Evolutionary conservation across 2,797 vertebrate species (phyloP).

Genomic region (Pterois miles): DNA sequence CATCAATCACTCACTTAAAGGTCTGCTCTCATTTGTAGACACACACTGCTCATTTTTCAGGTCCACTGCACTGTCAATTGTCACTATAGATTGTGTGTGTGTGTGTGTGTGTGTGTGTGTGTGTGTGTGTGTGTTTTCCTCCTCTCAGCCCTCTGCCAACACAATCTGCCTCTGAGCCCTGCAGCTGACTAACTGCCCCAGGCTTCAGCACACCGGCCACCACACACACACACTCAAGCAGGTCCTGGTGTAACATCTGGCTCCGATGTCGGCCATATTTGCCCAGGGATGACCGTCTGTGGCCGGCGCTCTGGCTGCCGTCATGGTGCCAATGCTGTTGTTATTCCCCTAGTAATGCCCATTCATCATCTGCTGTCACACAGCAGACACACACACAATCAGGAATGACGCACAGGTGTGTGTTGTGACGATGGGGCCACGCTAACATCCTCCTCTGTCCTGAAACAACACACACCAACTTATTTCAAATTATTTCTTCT

Average conservation of each 20-base stretch:
- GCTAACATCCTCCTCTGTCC: not conserved
- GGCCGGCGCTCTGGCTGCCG: conserved; percentile 34
- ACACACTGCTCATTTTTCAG: conserved; percentile 1
- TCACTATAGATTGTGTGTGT: conserved; percentile 3
- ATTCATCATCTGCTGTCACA: conserved; percentile 85
- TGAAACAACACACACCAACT: not conserved
- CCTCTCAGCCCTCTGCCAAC: conserved; percentile 66
- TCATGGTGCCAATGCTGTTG: conserved; percentile 61
- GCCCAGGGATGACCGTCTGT: conserved; percentile 68
- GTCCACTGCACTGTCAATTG: conserved; percentile 1
- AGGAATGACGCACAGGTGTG: conserved; percentile 7
- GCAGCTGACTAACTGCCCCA: conserved; percentile 70
- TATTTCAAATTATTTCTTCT: not conserved
- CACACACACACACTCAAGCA: conserved; percentile 26
- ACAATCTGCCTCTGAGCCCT: conserved; percentile 71
- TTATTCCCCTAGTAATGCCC: conserved; percentile 78
- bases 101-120: conserved; percentile 17
- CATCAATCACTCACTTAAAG: conserved; percentile 30
- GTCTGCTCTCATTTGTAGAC: not conserved
- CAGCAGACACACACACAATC: conserved; percentile 35
- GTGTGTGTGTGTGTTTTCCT: conserved; percentile 33
- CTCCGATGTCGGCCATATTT: conserved; percentile 56
- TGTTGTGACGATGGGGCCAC: not conserved
- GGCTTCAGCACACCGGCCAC: conserved; percentile 38
- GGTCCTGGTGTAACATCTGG: conserved; percentile 76